Conservation (phyloP, 1,140 invertebrate species). For the Gonatopus flavifemur region DNA sequence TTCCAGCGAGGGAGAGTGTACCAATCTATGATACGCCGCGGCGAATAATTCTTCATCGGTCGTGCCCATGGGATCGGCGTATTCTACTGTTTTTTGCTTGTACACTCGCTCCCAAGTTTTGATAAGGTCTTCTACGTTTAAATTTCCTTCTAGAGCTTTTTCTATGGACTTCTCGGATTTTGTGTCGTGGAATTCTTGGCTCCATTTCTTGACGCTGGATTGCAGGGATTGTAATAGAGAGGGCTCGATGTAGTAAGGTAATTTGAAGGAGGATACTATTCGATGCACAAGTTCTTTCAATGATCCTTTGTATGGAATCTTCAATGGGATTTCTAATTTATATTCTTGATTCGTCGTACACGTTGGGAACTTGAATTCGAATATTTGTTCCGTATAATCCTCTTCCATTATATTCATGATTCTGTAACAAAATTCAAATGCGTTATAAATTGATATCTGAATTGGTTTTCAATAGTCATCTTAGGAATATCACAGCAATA, state of each 20-base stretch:
- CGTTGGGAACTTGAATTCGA: conserved; percentile 63
- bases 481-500: too few relatives aligned
- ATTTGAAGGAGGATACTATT: conserved; percentile 68
- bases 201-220: conserved; percentile 56
- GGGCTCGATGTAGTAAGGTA: conserved; percentile 70
- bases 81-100: conserved; percentile 68
- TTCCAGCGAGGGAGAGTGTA: conserved; percentile 79
- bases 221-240: conserved; percentile 60
- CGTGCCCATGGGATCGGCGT: conserved; percentile 69
- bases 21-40: conserved; percentile 77
- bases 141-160: conserved; percentile 56
- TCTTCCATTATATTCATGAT: conserved; percentile 44
- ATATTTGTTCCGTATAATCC: conserved; percentile 56
- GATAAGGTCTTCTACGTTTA: conserved; percentile 69
- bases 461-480: too few relatives aligned
- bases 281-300: conserved; percentile 68
- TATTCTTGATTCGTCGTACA: conserved; percentile 63
- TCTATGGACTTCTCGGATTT: conserved; percentile 59
- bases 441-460: too few relatives aligned
- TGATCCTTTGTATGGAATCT: conserved; percentile 63
- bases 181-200: conserved; percentile 61
- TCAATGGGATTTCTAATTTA: conserved; percentile 64
- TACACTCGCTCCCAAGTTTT: conserved; percentile 71
- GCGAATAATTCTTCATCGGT: conserved; percentile 78
- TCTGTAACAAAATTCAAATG: background rate